Percentiles rank a stretch among this genome's conserved stretches.
Conservation (phyloP, 2,113 vertebrate species). For the Stegastes partitus region DNA sequence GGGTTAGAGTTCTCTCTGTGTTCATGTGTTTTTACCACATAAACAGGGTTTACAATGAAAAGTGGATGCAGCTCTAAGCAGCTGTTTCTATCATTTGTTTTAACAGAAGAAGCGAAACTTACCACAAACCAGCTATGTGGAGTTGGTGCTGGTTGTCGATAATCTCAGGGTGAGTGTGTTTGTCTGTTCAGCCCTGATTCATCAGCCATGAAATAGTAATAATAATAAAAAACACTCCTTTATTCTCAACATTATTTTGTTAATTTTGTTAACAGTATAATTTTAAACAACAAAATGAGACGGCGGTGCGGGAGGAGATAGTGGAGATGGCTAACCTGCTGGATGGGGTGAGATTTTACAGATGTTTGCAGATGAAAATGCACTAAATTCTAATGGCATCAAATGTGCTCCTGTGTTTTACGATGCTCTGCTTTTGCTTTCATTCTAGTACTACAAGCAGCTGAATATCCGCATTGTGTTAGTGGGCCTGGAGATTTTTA, state of each 20-base stretch:
- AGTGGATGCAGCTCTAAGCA: neutral
- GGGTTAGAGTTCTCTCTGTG: slow-evolving; percentile 63
- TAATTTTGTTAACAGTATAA: slow-evolving; percentile 81
- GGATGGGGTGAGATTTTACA: slow-evolving; percentile 85
- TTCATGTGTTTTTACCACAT: neutral
- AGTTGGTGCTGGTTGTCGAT: slow-evolving; percentile 90
- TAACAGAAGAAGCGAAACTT: slow-evolving; percentile 86
- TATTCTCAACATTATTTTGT: no score
- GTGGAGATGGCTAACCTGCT: slow-evolving; percentile 88
- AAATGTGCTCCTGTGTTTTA: neutral
- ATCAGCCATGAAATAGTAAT: no score
- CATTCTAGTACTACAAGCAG: slow-evolving; percentile 84
- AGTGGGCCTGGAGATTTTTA: slow-evolving; percentile 88
- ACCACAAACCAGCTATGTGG: slow-evolving; percentile 88
- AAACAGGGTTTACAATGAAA: neutral
- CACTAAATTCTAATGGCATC: neutral
- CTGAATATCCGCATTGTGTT: slow-evolving; percentile 90
- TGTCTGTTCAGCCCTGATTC: no score
- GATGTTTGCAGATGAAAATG: neutral
- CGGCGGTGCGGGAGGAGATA: slow-evolving; percentile 83
- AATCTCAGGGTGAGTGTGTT: slow-evolving; percentile 84
- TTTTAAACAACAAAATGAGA: slow-evolving; percentile 70
- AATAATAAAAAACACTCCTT: no score
- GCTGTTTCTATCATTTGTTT: slow-evolving; percentile 19
- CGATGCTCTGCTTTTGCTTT: neutral